Percentiles rank a stretch among this genome's conserved stretches.
Conservation (phyloP, 2,113 vertebrate genomes). For the Thunnus maccoyii region DNA sequence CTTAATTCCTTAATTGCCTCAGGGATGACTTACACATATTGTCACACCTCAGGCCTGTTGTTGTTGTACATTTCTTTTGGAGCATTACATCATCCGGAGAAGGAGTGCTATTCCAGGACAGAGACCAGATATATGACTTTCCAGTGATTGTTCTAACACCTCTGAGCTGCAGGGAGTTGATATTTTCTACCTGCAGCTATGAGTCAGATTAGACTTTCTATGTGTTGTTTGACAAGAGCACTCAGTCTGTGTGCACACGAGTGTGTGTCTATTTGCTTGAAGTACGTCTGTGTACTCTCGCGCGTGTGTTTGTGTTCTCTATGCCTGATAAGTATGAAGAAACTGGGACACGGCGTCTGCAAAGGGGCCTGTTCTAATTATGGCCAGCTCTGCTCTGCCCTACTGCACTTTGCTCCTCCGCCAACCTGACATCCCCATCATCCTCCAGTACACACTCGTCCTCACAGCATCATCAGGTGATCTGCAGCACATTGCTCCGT, state of each 20-base stretch:
- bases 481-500: neutral
- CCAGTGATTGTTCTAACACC: constrained; percentile 72
- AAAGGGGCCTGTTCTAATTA: constrained; percentile 77
- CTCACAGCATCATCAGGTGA: constrained; percentile 27
- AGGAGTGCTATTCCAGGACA: constrained; percentile 56
- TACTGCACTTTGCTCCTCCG: constrained; percentile 56
- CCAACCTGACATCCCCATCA: constrained; percentile 13
- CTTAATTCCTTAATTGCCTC: constrained; percentile 52
- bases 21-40: constrained; percentile 24
- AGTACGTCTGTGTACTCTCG: constrained; percentile 15
- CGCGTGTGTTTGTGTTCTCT: constrained; percentile 53
- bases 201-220: constrained; percentile 64
- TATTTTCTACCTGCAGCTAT: constrained; percentile 75
- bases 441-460: constrained; percentile 13
- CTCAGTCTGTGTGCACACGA: neutral
- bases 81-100: constrained; percentile 63
- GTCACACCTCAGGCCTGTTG: constrained; percentile 37
- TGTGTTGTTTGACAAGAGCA: constrained; percentile 48
- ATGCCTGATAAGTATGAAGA: constrained; percentile 63
- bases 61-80: constrained; percentile 49
- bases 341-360: constrained; percentile 77
- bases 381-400: constrained; percentile 55
- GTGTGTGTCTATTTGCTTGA: constrained; percentile 41
- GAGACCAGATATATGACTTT: constrained; percentile 56
- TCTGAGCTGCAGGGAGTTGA: constrained; percentile 73